Evolutionary conservation across 64 coral and sea anemone genomes (phyloP).

Genomic region (Montipora cactus): DNA sequence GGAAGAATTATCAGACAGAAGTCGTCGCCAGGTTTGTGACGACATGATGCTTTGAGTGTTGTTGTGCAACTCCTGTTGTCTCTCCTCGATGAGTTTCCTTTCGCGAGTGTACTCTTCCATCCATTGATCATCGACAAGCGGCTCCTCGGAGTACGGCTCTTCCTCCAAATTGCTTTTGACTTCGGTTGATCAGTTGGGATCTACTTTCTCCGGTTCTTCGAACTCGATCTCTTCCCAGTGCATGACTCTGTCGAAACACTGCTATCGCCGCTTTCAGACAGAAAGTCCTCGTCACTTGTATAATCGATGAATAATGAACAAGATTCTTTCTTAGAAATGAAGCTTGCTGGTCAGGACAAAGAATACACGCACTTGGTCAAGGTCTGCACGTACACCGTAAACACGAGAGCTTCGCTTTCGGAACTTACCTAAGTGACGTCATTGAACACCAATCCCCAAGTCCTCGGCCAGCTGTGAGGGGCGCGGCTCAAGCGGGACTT

Average conservation of each 20-base stretch:
- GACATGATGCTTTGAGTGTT: not conserved
- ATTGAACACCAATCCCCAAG: not conserved
- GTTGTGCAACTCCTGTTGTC: constrained; percentile 24
- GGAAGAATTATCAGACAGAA: constrained; percentile 1
- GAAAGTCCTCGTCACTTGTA: constrained; percentile 5
- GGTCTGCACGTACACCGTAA: not conserved
- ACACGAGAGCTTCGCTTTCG: too few species aligned
- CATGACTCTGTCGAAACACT: not conserved
- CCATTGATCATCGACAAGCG: not conserved
- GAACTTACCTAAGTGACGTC: not conserved
- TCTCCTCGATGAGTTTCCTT: not conserved
- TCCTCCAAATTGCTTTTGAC: not conserved
- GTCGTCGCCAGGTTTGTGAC: constrained; percentile 1
- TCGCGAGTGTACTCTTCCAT: constrained; percentile 2
- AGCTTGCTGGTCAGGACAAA: not conserved
- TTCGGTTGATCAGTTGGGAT: not conserved
- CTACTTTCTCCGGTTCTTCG: not conserved
- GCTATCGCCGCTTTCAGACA: too few species aligned
- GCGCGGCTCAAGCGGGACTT: too few species aligned
- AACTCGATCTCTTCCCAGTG: constrained; percentile 1
- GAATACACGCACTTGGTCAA: not conserved
- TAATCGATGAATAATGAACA: constrained; percentile 3
- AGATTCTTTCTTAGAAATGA: not conserved
- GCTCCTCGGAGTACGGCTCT: constrained; percentile 7
- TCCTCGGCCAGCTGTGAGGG: too few species aligned